phyloP scores from a whole-genome alignment of 2,113 vertebrate genomes.

The Penelope pileata region DNA sequence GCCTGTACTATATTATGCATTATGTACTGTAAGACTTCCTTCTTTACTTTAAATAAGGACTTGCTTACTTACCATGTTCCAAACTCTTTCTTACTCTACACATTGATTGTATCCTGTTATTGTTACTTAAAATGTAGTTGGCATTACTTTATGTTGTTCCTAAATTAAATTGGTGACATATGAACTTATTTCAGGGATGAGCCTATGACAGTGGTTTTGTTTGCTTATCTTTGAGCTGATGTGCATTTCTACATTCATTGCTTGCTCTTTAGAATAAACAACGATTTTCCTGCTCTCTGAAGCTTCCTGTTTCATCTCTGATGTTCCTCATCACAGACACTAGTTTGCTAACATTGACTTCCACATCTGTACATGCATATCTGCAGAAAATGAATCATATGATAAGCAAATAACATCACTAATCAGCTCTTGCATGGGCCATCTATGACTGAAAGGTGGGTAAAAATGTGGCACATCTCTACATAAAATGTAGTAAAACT shows the following conservation, averaged over 20 bases:
- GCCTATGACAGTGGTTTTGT: neutral
- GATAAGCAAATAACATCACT: neutral
- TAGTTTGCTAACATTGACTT: neutral
- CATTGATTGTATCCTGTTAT: neutral
- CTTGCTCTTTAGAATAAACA: neutral
- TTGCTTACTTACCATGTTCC: neutral
- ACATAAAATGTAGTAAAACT: neutral
- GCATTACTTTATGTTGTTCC: neutral
- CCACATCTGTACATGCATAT: neutral
- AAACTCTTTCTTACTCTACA: neutral
- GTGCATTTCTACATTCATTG: neutral
- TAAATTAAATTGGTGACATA: neutral
- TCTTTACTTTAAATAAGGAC: neutral
- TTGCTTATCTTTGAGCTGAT: neutral
- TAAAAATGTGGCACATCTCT: neutral
- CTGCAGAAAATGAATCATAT: neutral
- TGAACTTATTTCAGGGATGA: neutral
- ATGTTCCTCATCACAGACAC: neutral
- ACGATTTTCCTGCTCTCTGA: neutral
- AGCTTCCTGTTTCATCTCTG: neutral
- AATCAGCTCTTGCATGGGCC: neutral
- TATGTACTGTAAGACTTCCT: neutral
- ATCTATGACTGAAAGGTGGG: neutral
- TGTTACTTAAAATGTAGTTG: neutral
- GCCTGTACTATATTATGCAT: neutral